A percentile compares a stretch with the other conserved stretches of the same genome.
Evolutionary conservation across 1,140 invertebrate genomes (phyloP).

Genomic region (Listronotus bonariensis): DNA sequence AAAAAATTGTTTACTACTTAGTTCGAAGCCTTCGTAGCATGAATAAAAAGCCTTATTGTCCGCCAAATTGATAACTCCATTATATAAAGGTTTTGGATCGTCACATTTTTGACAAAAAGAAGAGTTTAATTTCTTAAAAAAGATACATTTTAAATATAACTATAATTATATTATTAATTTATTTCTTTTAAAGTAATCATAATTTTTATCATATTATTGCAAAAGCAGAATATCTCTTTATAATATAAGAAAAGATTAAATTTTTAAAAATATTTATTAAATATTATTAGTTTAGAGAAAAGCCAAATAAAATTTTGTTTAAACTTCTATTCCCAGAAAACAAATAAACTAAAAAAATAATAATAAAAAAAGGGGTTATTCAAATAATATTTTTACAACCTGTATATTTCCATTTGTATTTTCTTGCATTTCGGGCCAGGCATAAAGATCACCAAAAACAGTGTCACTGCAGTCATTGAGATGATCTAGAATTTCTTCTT

Average conservation of each 20-base stretch:
- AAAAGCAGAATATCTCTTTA: too few species aligned
- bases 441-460: conserved; percentile 61
- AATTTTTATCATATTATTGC: too few species aligned
- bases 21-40: conserved; percentile 61
- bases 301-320: too few species aligned
- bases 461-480: conserved; percentile 61
- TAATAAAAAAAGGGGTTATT: too few species aligned
- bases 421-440: conserved; percentile 66
- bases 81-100: conserved; percentile 53
- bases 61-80: conserved; percentile 54
- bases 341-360: too few species aligned
- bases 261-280: too few species aligned
- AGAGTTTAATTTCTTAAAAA: conserved; percentile 55
- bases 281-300: too few species aligned
- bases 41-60: conserved; percentile 56
- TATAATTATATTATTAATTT: too few species aligned
- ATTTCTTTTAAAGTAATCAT: too few species aligned
- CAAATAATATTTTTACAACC: conserved; percentile 45
- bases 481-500: conserved; percentile 56
- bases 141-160: not conserved
- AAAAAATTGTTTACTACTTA: conserved; percentile 50
- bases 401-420: conserved; percentile 62
- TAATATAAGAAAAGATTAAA: too few species aligned
- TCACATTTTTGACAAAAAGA: conserved; percentile 62
- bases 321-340: too few species aligned